Evolutionary conservation across 1,140 invertebrate species (phyloP).

Genomic region (Wasmannia auropunctata): DNA sequence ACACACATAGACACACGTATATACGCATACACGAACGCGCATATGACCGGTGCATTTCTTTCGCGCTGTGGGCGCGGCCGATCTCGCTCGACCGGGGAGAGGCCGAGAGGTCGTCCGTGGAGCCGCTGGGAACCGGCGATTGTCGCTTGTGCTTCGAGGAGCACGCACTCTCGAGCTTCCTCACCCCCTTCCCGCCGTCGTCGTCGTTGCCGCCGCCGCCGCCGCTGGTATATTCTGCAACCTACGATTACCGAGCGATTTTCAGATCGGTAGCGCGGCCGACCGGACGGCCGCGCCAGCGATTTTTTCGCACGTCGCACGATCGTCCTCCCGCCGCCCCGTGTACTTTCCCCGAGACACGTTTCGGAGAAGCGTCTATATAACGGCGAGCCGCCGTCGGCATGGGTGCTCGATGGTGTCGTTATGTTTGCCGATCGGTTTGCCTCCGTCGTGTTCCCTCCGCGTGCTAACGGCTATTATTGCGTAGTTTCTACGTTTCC

Average conservation of each 20-base stretch:
- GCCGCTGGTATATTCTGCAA: slow-evolving; percentile 57
- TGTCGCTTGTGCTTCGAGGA: slow-evolving; percentile 77
- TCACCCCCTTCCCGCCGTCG: neutral
- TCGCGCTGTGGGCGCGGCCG: slow-evolving; percentile 80
- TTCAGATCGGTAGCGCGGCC: slow-evolving; percentile 73
- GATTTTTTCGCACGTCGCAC: slow-evolving; percentile 72
- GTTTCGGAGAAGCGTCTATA: slow-evolving; percentile 48
- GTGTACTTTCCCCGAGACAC: slow-evolving; percentile 55
- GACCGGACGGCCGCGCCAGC: slow-evolving; percentile 19
- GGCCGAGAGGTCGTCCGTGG: slow-evolving; percentile 80
- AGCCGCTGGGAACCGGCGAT: slow-evolving; percentile 81
- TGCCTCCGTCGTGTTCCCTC: neutral
- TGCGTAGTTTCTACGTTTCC: slow-evolving; percentile 24
- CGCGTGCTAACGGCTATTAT: slow-evolving; percentile 1
- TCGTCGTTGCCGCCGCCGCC: neutral
- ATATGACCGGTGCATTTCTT: slow-evolving; percentile 73
- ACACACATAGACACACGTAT: neutral
- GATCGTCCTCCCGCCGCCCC: slow-evolving; percentile 46
- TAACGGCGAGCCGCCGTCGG: slow-evolving; percentile 18
- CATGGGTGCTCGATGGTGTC: neutral
- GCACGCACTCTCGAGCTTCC: slow-evolving; percentile 68
- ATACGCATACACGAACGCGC: neutral
- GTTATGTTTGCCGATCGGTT: slow-evolving; percentile 33
- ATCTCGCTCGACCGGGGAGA: slow-evolving; percentile 78
- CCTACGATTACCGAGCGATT: slow-evolving; percentile 73